Percentiles rank a stretch among this genome's conserved stretches.
These are phyloP conservation scores for Bubo blakistoni DNA, from an alignment of 2,113 vertebrate genomes.

Conservation along the genomic window DNA sequence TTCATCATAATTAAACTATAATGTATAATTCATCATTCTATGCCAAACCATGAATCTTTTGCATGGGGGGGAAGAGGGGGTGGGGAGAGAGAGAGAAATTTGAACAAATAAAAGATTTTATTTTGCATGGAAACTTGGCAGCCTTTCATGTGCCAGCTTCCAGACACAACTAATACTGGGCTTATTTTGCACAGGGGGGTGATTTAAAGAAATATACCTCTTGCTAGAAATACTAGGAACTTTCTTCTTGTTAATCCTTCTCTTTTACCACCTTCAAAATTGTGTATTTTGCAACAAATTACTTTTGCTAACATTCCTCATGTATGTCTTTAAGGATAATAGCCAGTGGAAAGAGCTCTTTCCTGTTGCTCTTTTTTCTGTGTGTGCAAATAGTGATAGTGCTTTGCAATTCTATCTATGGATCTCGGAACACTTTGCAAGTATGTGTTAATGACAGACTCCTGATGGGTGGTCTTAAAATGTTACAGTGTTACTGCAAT, in stretches of 20 bases:
- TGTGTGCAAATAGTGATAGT: not conserved
- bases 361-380: not conserved
- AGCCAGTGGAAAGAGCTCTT: not conserved
- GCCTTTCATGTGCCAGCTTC: conserved; percentile 11
- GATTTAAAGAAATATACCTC: not conserved
- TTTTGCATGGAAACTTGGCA: conserved; percentile 63
- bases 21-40: not conserved
- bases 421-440: not conserved
- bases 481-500: not conserved
- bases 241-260: not conserved
- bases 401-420: not conserved
- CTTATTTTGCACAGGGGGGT: not conserved
- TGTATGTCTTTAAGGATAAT: not conserved
- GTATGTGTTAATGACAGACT: not conserved
- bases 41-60: conserved; percentile 17
- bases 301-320: not conserved
- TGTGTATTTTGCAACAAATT: not conserved
- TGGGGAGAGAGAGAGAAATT: not conserved
- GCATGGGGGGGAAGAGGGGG: not conserved
- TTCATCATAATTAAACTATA: not conserved
- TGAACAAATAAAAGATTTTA: conserved; percentile 48
- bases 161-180: conserved; percentile 5
- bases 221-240: not conserved
- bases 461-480: not conserved
- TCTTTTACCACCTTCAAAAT: not conserved